phyloP scores from a whole-genome alignment of 2,113 vertebrate species.

The Leptocoma aspasia region DNA sequence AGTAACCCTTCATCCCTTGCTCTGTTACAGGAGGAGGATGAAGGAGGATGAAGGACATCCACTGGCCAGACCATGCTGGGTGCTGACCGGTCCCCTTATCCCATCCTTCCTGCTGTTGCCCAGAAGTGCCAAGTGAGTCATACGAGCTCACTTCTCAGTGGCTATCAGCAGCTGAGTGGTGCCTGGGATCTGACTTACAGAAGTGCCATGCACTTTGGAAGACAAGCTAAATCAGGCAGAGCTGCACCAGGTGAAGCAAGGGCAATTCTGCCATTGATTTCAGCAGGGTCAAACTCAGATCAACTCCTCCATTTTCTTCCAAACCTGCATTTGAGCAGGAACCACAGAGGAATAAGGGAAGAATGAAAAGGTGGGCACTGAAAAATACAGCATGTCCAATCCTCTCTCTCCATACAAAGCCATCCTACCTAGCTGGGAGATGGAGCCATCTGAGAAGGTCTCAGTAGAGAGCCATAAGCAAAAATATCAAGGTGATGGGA shows the following conservation, averaged over 20 bases:
- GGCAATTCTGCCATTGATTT: background rate
- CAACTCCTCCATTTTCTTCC: background rate
- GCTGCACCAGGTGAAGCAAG: background rate
- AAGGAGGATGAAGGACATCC: background rate
- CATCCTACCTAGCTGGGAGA: background rate
- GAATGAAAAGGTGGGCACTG: background rate
- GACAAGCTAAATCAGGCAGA: background rate
- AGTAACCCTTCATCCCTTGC: background rate
- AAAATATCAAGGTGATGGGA: background rate
- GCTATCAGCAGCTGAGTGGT: background rate
- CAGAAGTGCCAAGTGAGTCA: background rate
- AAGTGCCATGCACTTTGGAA: background rate
- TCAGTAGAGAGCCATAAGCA: background rate
- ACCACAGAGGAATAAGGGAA: background rate
- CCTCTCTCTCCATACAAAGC: background rate
- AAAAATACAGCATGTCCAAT: background rate
- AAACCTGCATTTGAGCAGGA: background rate
- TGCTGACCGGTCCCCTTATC: fast-evolving
- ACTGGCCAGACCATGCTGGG: background rate
- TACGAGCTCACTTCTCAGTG: background rate
- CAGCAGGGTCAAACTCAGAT: background rate
- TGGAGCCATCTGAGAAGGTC: background rate
- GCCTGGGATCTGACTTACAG: background rate
- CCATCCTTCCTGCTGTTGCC: background rate
- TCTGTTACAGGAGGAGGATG: background rate